Evolutionary conservation across 2,797 vertebrate genomes (phyloP).

Genomic region (Percopsis omiscomaycus): DNA sequence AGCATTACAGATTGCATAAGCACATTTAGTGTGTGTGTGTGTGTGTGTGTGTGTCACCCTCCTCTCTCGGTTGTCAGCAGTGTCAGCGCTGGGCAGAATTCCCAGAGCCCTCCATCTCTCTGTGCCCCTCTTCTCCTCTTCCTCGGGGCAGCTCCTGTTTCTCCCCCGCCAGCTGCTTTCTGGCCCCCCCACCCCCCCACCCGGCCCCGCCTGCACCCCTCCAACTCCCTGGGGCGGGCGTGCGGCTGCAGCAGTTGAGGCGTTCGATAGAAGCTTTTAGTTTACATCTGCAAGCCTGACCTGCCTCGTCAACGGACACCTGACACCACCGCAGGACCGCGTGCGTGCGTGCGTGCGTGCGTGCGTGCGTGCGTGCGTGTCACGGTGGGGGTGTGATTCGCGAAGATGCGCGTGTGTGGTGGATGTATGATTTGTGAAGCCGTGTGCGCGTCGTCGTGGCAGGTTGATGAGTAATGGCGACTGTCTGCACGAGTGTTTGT

Average conservation of each 20-base stretch:
- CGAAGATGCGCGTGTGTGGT: neutral
- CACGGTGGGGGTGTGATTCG: constrained; percentile 9
- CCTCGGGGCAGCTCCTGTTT: neutral
- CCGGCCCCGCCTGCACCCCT: constrained; percentile 30
- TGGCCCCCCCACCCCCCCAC: neutral
- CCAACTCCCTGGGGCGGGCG: neutral
- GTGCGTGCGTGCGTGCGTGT: constrained; percentile 24
- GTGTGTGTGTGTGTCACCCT: constrained; percentile 8
- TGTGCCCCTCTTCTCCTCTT: neutral
- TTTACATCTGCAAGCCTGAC: constrained; percentile 78
- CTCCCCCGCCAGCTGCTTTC: neutral
- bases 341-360: neutral
- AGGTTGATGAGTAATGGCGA: no score
- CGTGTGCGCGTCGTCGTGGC: no score
- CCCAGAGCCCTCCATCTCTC: constrained; percentile 2
- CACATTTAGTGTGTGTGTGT: constrained; percentile 4
- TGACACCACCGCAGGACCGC: constrained; percentile 42
- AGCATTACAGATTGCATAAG: no score
- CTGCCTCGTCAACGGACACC: constrained; percentile 65
- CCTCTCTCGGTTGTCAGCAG: constrained; percentile 11
- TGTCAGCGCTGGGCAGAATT: constrained; percentile 12
- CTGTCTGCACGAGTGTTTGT: no score
- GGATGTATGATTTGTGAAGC: neutral
- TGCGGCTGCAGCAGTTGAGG: constrained; percentile 53
- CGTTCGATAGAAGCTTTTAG: constrained; percentile 78